Evolutionary conservation across 2,888 invertebrate species (phyloP).

Genomic region (Scotopteryx bipunctaria): DNA sequence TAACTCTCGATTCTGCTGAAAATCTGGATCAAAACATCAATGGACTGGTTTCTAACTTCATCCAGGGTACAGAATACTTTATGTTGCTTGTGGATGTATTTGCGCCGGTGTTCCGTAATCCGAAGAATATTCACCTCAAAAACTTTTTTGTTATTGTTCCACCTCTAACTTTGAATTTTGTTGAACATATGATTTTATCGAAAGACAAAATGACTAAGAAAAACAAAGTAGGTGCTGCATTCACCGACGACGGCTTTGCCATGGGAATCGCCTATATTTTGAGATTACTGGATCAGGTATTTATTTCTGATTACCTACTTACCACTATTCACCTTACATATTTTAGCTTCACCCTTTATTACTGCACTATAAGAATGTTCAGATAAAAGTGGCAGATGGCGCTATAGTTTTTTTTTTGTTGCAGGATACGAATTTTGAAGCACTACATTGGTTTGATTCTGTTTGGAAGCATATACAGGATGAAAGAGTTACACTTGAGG

Average conservation of each 20-base stretch:
- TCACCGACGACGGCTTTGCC: constrained; percentile 99
- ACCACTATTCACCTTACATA: too few species aligned
- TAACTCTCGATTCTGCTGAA: constrained; percentile 86
- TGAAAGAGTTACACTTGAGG: constrained; percentile 83
- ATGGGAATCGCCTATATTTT: constrained; percentile 97
- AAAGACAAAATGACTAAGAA: constrained; percentile 97
- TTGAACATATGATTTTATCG: constrained; percentile 95
- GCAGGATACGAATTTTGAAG: constrained; percentile 91
- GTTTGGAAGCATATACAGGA: constrained; percentile 88
- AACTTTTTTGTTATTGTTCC: constrained; percentile 97
- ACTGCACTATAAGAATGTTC: too few species aligned
- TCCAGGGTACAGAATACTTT: constrained; percentile 94
- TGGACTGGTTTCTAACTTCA: constrained; percentile 91
- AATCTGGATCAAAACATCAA: constrained; percentile 90
- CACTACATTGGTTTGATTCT: constrained; percentile 97
- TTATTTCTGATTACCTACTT: not conserved
- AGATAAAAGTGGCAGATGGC: too few species aligned
- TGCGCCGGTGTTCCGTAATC: constrained; percentile 92
- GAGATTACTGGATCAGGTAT: constrained; percentile 92
- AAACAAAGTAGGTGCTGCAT: constrained; percentile 92
- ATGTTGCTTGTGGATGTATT: constrained; percentile 96
- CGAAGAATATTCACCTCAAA: constrained; percentile 93
- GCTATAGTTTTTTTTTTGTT: too few species aligned
- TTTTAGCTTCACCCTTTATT: too few species aligned
- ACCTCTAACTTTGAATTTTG: constrained; percentile 95